These are phyloP conservation scores for Scelioninae gen. 2 DNA, from an alignment of 2,888 invertebrate genomes.

Conservation along the genomic window DNA sequence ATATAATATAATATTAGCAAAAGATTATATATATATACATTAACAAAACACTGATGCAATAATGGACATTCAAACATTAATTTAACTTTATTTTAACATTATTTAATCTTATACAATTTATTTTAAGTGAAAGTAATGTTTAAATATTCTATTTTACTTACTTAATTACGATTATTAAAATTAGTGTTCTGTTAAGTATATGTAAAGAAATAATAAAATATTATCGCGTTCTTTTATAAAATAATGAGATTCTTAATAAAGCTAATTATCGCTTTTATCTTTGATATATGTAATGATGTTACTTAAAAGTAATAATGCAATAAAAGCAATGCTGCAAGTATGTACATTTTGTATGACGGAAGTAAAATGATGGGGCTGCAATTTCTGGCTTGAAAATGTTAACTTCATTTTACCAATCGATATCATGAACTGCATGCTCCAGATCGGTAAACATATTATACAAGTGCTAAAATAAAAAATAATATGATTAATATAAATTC, in stretches of 20 bases:
- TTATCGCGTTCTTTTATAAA: background rate
- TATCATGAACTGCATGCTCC: slow-evolving; percentile 48
- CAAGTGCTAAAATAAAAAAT: slow-evolving; percentile 40
- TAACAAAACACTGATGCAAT: no score
- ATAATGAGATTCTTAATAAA: background rate
- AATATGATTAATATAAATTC: no score
- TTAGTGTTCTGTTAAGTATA: no score
- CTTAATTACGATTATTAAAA: no score
- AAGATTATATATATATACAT: no score
- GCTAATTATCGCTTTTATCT: slow-evolving; percentile 4
- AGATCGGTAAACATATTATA: slow-evolving; percentile 54
- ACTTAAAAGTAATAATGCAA: slow-evolving; percentile 6
- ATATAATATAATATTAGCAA: background rate
- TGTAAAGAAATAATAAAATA: background rate
- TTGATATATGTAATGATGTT: slow-evolving; percentile 12
- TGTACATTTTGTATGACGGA: slow-evolving; percentile 13
- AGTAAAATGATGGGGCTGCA: background rate
- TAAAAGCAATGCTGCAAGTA: background rate
- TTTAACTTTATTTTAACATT: no score
- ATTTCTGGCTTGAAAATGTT: background rate
- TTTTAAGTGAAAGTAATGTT: no score
- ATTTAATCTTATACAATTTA: no score
- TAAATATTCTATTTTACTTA: no score
- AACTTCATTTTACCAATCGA: slow-evolving; percentile 46
- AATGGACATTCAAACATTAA: no score